Percentiles rank a stretch among this genome's conserved stretches.
These are phyloP conservation scores for Serinus canaria DNA, from an alignment of 2,113 vertebrate species.

Conservation along the genomic window DNA sequence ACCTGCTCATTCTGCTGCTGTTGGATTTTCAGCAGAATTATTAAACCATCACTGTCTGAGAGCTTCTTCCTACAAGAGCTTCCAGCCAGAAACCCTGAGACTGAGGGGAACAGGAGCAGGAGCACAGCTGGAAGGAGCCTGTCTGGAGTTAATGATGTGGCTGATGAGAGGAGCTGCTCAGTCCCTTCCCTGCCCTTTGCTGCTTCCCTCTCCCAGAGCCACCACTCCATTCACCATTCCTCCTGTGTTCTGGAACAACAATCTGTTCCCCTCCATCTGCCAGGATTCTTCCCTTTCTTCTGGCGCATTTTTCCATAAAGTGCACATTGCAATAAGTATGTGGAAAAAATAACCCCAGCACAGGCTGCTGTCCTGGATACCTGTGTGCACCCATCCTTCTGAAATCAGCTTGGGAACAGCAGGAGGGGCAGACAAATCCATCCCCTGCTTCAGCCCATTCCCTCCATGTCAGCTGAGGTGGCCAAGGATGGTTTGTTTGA, in stretches of 20 bases:
- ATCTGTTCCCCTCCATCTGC: conserved; percentile 6
- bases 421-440: not conserved
- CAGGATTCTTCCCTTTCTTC: not conserved
- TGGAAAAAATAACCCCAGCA: not conserved
- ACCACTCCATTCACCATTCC: not conserved
- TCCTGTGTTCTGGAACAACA: not conserved
- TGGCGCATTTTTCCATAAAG: not conserved
- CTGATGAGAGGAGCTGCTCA: not conserved
- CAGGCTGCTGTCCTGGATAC: not conserved
- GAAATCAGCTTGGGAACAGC: not conserved
- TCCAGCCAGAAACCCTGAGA: not conserved
- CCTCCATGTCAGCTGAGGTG: not conserved
- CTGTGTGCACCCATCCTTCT: not conserved
- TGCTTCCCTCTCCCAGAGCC: not conserved
- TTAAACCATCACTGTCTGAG: not conserved
- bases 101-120: not conserved
- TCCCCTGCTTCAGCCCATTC: not conserved
- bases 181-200: rapidly evolving
- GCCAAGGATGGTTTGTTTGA: not conserved
- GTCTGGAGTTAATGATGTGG: not conserved
- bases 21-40: not conserved
- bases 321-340: not conserved
- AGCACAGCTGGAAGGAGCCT: not conserved
- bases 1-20: not conserved
- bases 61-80: not conserved